Base-by-base conservation (phyloP, 2,797 vertebrate genomes). In the Lindbergichthys nudifrons region DNA sequence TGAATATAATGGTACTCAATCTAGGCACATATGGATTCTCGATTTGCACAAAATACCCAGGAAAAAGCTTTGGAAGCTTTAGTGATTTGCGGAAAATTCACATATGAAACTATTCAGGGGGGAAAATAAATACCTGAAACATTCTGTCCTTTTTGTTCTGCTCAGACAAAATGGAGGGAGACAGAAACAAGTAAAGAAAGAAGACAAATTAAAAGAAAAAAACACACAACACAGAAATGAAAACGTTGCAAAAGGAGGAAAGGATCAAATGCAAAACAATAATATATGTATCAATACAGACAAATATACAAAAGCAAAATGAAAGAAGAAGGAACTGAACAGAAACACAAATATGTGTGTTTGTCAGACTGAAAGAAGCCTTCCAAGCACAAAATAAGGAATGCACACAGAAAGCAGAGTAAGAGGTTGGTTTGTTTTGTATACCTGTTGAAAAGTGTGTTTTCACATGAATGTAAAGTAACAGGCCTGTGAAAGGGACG, bases 61-160 rank as follows among this genome's bases (percentile, higher is more conserved):
- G 46, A 42, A 59, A 70, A 16, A 23, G 36, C 64, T 61, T 68
- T 56, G 5, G 65, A 11, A 43, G 43, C 21, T 36, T 48, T 19
- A 16, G 57, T 42, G 58, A 62, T 66, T 63, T 63, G 36, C n/a
- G 46, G 11, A 58, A 70, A 61, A 66, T 39, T 43, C 70, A 80
- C 18, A 69, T 10, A 50, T 47, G 13, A 50, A 70, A 70, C 48
- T 59, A 76, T 67, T 71, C 39, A 81, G 66, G 66, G 73, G 60
- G 65, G 12, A 77, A 84, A 85, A 77, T 80, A 92, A 95, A 94
- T 97, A 97, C 96, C 96, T 97, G 96, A 80, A 83, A 89, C 96
- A 97, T 97, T 96, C 91, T 96, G 94, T 97, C 96, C 96, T 95
- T 92, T 92, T 95, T 94, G 92, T 82, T 96, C 96, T 97, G 95